Percentiles rank a stretch among this genome's conserved stretches.
Conservation (phyloP, 2,797 vertebrate genomes). For the Fistularia tabacaria region DNA sequence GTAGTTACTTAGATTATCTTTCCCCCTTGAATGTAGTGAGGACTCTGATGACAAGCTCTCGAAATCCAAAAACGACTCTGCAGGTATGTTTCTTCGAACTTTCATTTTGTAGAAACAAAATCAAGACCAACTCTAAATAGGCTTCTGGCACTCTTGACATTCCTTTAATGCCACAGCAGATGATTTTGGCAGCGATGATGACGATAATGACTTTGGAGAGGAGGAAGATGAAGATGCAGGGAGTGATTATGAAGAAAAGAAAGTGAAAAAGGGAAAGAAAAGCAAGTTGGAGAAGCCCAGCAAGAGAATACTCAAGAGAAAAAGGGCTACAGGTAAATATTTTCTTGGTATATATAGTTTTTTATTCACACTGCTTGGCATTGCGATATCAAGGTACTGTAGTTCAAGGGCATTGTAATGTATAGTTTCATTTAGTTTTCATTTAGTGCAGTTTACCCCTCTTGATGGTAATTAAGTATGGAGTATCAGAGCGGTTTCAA, state of each 20-base stretch:
- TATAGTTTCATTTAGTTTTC: too few relatives aligned
- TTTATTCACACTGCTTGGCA: too few relatives aligned
- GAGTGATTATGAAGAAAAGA: constrained; percentile 86
- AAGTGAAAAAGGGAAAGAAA: constrained; percentile 86
- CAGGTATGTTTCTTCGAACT: constrained; percentile 73
- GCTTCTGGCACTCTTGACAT: background rate
- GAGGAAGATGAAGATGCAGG: constrained; percentile 84
- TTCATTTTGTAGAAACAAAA: background rate
- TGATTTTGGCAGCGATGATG: constrained; percentile 87
- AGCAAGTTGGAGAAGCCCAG: constrained; percentile 79
- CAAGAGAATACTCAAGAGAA: constrained; percentile 83
- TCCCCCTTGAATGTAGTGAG: constrained; percentile 74
- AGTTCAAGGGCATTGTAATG: too few relatives aligned
- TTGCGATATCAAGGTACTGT: too few relatives aligned
- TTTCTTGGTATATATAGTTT: background rate
- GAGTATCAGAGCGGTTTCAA: too few relatives aligned
- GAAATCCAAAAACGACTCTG: constrained; percentile 95
- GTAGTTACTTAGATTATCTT: background rate
- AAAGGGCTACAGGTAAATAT: constrained; percentile 79
- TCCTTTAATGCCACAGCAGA: constrained; percentile 56
- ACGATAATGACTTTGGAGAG: constrained; percentile 80
- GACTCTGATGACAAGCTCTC: constrained; percentile 95
- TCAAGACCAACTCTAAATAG: background rate
- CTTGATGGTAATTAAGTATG: too few relatives aligned
- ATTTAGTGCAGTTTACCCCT: too few relatives aligned